Base-by-base conservation (phyloP, 2,888 invertebrate genomes). In the Drosophila neonasuta region DNA sequence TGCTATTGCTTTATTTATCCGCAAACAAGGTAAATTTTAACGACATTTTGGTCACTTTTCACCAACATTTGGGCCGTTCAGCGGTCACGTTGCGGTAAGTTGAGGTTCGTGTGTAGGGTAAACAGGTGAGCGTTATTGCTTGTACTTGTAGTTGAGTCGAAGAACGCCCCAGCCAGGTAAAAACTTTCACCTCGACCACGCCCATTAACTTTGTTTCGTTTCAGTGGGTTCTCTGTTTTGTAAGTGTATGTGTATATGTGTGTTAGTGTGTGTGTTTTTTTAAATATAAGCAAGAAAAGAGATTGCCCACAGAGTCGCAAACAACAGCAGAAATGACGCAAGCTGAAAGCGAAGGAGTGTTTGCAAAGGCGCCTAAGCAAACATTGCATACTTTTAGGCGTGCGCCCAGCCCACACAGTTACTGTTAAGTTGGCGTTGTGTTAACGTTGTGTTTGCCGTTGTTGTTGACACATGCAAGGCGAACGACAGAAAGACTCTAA, bases 301-400 rank as follows among this genome's bases (percentile, higher is more conserved):
- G 66, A 71, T 68, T 8, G 60, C 60, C 71, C 65, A 58, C 57
- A 55, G 41, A 63, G 32, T 51, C 29, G 52, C 74, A 60, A 29
- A 46, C 51, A 55, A 45, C 20, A 52, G 39, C 51, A 52, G 39
- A 74, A 68, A 51, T 41, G 44, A 32, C 39, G 36, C 34, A 57
- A 29, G 13, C 60, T 44, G 20, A 56, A 68, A 68, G 51, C 17
- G 11, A 17, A 32, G 20, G 44, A 65, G 60, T 80, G 84, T 83
- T 80, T 83, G 63, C 39, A 24, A 45, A 44, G 57, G 56, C 56
- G 64, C 81, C 81, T 81, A 86, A 86, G 71, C 81, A 81, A 86
- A 81, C 81, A 73, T 65, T 70, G 78, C 65, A 80, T 75, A 80
- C 84, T 80, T 67, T 68, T 52, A 72, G 74, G 64, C 80, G 42